Evolutionary conservation across 2,797 vertebrate species (phyloP).

Genomic region (Typhlichthys eigenmanni): DNA sequence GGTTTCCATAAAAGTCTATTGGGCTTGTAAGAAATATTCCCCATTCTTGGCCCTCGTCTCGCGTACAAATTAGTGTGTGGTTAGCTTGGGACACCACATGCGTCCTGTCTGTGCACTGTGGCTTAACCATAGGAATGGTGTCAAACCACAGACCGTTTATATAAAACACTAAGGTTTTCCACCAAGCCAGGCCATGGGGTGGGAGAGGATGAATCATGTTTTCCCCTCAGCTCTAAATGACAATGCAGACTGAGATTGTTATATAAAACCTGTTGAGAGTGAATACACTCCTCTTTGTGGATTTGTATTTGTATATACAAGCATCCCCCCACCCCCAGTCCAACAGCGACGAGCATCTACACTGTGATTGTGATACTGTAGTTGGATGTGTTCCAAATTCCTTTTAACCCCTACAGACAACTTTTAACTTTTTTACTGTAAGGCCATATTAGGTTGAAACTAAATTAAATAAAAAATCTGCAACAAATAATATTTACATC

Average conservation of each 20-base stretch:
- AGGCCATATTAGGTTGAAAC: too few species aligned
- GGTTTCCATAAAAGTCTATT: slow-evolving; percentile 34
- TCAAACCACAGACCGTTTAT: slow-evolving; percentile 60
- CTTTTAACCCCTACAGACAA: too few species aligned
- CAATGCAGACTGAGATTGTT: slow-evolving; percentile 1
- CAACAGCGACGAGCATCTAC: slow-evolving; percentile 19
- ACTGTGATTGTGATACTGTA: not conserved
- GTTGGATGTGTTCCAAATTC: not conserved
- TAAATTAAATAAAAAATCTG: too few species aligned
- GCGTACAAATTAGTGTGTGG: slow-evolving; percentile 26
- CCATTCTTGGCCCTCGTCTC: slow-evolving; percentile 15
- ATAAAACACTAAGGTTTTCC: slow-evolving; percentile 53
- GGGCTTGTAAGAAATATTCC: slow-evolving; percentile 27
- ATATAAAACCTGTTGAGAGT: slow-evolving; percentile 19
- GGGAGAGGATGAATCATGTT: slow-evolving; percentile 37
- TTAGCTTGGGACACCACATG: slow-evolving; percentile 23
- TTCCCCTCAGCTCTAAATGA: slow-evolving; percentile 27
- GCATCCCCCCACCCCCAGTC: not conserved
- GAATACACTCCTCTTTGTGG: not conserved
- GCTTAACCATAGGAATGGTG: slow-evolving; percentile 46
- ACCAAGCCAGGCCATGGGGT: slow-evolving; percentile 35
- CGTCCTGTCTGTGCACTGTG: slow-evolving; percentile 26
- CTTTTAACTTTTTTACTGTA: too few species aligned
- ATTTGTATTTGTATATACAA: not conserved
- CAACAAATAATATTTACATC: too few species aligned